phyloP scores from a whole-genome alignment of 2,113 vertebrate genomes.

The Arothron firmamentum region DNA sequence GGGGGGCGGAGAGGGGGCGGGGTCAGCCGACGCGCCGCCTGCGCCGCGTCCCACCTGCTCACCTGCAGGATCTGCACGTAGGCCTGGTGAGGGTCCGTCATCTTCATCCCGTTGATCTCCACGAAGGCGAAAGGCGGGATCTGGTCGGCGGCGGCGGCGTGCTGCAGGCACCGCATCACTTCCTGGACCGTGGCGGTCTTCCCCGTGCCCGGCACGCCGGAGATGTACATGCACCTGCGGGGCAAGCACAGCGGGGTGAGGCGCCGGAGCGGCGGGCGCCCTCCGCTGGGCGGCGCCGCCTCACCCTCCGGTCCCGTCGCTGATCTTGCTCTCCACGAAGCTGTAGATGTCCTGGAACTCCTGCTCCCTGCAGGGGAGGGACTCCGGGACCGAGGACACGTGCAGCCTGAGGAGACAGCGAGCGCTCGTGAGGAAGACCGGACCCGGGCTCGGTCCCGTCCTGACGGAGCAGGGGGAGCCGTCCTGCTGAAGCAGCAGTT shows the following conservation, averaged over 20 bases:
- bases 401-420: constrained; percentile 74
- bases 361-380: constrained; percentile 92
- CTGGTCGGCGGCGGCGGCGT: constrained; percentile 78
- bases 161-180: constrained; percentile 84
- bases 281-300: constrained; percentile 40
- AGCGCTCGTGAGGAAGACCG: not conserved
- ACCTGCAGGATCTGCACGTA: constrained; percentile 95
- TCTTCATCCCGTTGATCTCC: constrained; percentile 97
- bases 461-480: too few species aligned
- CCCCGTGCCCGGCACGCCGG: constrained; percentile 94
- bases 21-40: not conserved
- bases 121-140: constrained; percentile 82
- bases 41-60: not conserved
- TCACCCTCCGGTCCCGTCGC: constrained; percentile 92
- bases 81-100: constrained; percentile 95
- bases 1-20: constrained; percentile 4
- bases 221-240: constrained; percentile 95
- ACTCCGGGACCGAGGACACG: constrained; percentile 88
- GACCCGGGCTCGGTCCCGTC: too few species aligned
- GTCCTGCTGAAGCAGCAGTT: too few species aligned
- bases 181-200: constrained; percentile 96
- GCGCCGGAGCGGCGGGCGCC: too few species aligned
- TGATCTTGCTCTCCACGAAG: constrained; percentile 94
- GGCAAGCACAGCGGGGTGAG: not conserved
- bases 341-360: constrained; percentile 95